Evolutionary conservation across 2,888 invertebrate genomes (phyloP), one percentile per base, ranked within the genome.

Genomic region (Ormyrus thymus): DNA sequence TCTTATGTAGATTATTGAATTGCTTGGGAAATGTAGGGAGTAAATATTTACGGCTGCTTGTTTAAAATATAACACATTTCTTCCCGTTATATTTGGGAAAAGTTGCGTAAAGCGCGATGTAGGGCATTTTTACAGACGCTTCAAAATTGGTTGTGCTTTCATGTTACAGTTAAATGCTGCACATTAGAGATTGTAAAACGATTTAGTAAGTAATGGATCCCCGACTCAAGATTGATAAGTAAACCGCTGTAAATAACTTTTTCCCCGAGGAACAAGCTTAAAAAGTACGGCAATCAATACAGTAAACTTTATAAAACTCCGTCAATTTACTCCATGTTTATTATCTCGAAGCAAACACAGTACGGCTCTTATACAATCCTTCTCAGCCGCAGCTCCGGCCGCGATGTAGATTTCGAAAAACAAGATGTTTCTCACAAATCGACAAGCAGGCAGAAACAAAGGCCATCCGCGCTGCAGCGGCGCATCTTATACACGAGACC

Each of bases 391-490:
- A 74, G 11, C 11, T 1, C 51, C 55, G n/a, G 46, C 50, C 53
- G 46, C 69, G 70, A 76, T 56, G 53, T 69, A 64, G 69, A 64
- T 68, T 72, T 66, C 13, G 61, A 72, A 66, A 72, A 78, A 71
- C 66, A 66, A 58, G 71, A 71, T 66, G 71, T 78, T 78, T 78
- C 72, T 78, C 72, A 65, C 70, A 65, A 65, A 76, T 76, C 70
- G 69, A 61, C 59, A 53, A 66, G 13, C 69, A 13, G 13, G n/a
- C 13, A 9, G 66, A 72, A 66, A 72, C 72, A 74, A 64, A 66
- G 73, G 58, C 46, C 43, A 45, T 29, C 29, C 29, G 29, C 29
- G 29, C n/a, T n/a, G n/a, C 29, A 4, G 3, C 29, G 29, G 29
- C 13, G 48, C 15, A 58, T 58, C 58, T 10, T 48, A 46, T n/a